Base-by-base conservation (phyloP, 2,888 invertebrate species). In the Dioctria rufipes region DNA sequence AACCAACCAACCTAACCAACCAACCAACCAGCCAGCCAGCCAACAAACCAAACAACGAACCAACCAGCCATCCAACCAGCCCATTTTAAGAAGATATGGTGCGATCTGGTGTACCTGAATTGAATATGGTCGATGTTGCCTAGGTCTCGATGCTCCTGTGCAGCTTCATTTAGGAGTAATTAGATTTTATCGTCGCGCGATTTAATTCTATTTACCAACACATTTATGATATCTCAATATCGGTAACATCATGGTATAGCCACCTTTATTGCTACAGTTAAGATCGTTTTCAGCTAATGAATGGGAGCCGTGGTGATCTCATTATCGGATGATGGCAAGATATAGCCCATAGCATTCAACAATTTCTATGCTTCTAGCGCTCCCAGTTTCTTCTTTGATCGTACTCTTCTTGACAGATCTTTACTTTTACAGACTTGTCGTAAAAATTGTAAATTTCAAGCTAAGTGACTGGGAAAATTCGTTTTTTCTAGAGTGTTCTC, bases 151-250 rank as follows among this genome's bases (percentile, higher is more conserved):
- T 42, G 78, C 78, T 78, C 69, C 81, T 69, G 78, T 78, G 69
- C 69, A 81, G 69, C 61, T 78, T 78, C 78, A 77, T 78, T 69
- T 81, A 78, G 71, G 51, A 61, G 78, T 78, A 81, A 81, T 81
- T 78, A 78, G 81, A 81, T 81, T 81, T 81, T 81, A 81, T 81
- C 81, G 61, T 69, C 43, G 54, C 46, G 69, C 78, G 81, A 81
- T 78, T 81, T 81, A 78, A 81, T 81, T 81, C 69, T 69, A 69
- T 81, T 81, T 81, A 78, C 78, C 61, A 81, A 81, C 78, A 81
- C 81, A 80, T 80, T 75, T 73, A 80, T 80, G 80, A 80, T 80
- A 80, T 80, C 80, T 80, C 75, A 80, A 80, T 80, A 80, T 80
- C 80, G 80, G 73, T 63, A 80, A 61, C 71, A 73, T 71, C 69